phyloP scores from a whole-genome alignment of 2,888 invertebrate genomes.

The Orchesella flavescens region DNA sequence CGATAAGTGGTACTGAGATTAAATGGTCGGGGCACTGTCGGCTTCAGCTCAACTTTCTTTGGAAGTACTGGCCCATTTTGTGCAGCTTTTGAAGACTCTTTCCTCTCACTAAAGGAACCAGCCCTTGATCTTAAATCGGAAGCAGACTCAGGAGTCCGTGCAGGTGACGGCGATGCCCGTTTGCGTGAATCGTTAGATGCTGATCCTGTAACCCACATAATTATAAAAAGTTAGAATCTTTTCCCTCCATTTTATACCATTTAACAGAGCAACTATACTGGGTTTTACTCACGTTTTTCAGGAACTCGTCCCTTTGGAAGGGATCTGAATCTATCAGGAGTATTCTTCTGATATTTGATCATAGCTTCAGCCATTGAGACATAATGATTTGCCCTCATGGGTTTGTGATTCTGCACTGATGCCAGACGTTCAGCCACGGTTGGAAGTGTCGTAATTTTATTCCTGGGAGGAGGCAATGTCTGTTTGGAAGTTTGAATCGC shows the following conservation, averaged over 20 bases:
- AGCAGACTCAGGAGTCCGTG: slow-evolving; percentile 12
- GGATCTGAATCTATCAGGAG: slow-evolving; percentile 78
- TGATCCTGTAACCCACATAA: slow-evolving; percentile 9
- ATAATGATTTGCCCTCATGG: slow-evolving; percentile 73
- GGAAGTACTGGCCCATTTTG: slow-evolving; percentile 28
- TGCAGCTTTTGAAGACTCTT: background rate
- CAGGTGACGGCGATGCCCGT: slow-evolving; percentile 21
- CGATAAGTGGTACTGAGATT: slow-evolving; percentile 70
- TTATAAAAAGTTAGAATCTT: background rate
- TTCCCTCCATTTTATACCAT: background rate
- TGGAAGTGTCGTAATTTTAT: background rate
- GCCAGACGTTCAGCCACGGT: slow-evolving; percentile 23
- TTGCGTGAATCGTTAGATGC: slow-evolving; percentile 12
- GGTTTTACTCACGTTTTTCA: slow-evolving; percentile 31
- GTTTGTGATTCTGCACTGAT: slow-evolving; percentile 16
- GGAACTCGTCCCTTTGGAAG: slow-evolving; percentile 69
- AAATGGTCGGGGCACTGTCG: slow-evolving; percentile 80
- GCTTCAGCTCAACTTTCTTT: slow-evolving; percentile 75
- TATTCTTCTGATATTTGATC: slow-evolving; percentile 78
- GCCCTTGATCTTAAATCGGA: slow-evolving; percentile 8
- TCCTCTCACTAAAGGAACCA: background rate
- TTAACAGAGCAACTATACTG: background rate
- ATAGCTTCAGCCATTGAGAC: slow-evolving; percentile 80
- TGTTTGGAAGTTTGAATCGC: background rate
- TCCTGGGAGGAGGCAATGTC: background rate